Conservation (phyloP, 2,888 invertebrate species). For the Torymus aiolomorphi region DNA sequence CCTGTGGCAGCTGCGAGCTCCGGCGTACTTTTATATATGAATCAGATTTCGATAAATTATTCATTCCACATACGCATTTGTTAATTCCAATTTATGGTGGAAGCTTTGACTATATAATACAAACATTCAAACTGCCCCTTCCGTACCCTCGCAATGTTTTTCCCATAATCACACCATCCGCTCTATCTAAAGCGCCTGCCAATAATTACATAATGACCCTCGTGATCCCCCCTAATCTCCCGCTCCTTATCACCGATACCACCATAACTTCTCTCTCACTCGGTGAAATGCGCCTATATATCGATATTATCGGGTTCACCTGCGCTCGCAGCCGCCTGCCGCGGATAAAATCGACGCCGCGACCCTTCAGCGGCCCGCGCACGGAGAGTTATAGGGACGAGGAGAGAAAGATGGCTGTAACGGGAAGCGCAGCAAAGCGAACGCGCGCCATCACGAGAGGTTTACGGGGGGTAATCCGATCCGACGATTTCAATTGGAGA, state of each 20-base stretch:
- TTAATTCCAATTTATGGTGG: conserved; percentile 17
- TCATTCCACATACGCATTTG: conserved; percentile 11
- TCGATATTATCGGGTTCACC: conserved; percentile 59
- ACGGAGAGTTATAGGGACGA: background rate
- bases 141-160: too few relatives aligned
- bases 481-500: too few relatives aligned
- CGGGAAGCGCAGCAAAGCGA: too few relatives aligned
- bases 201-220: conserved; percentile 30
- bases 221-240: background rate
- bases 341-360: conserved; percentile 64
- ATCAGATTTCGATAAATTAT: conserved; percentile 49
- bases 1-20: background rate
- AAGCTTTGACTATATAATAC: too few relatives aligned
- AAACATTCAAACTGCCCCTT: too few relatives aligned
- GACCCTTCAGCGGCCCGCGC: conserved; percentile 14
- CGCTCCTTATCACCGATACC: background rate
- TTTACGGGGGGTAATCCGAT: too few relatives aligned
- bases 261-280: background rate
- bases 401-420: too few relatives aligned
- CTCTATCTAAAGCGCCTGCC: conserved; percentile 12
- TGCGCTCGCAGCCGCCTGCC: conserved; percentile 6
- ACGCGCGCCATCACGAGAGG: too few relatives aligned
- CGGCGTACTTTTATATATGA: background rate
- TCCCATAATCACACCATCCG: background rate
- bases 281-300: conserved; percentile 58